Evolutionary conservation across 2,797 vertebrate species (phyloP).

Genomic region (Thamnophis elegans): DNA sequence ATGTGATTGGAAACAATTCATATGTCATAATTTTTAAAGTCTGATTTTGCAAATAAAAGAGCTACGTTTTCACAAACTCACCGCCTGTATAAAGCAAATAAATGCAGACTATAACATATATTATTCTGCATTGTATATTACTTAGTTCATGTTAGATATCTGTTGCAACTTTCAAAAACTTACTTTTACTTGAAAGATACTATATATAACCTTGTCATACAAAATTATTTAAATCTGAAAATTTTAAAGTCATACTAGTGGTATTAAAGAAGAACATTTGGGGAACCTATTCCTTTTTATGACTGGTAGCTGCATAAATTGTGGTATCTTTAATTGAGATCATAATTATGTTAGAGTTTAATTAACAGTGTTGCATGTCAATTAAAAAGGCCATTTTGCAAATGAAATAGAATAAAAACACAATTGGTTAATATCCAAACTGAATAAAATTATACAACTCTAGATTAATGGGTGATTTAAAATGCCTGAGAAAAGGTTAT

Average conservation of each 20-base stretch:
- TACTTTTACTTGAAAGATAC: not conserved
- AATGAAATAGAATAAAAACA: constrained; percentile 38
- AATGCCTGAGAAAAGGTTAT: not conserved
- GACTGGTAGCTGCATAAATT: constrained; percentile 15
- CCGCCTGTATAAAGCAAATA: not conserved
- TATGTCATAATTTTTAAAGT: not conserved
- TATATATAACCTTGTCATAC: not conserved
- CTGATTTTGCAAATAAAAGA: not conserved
- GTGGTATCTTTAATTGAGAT: constrained; percentile 26
- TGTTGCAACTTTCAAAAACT: not conserved
- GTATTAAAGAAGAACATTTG: not conserved
- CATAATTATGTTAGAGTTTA: constrained; percentile 39
- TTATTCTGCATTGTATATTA: not conserved
- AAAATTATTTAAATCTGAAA: not conserved
- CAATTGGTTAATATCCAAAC: constrained; percentile 31
- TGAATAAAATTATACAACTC: constrained; percentile 24
- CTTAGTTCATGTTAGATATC: not conserved
- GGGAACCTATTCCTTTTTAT: not conserved
- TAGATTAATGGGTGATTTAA: constrained; percentile 35
- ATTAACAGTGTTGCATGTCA: constrained; percentile 20
- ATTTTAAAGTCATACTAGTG: not conserved
- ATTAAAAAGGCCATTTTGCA: constrained; percentile 35
- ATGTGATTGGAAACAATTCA: not conserved
- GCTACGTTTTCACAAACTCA: not conserved
- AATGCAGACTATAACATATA: not conserved